Base-by-base conservation (phyloP, 2,888 invertebrate genomes). In the Cephonodes hylas region DNA sequence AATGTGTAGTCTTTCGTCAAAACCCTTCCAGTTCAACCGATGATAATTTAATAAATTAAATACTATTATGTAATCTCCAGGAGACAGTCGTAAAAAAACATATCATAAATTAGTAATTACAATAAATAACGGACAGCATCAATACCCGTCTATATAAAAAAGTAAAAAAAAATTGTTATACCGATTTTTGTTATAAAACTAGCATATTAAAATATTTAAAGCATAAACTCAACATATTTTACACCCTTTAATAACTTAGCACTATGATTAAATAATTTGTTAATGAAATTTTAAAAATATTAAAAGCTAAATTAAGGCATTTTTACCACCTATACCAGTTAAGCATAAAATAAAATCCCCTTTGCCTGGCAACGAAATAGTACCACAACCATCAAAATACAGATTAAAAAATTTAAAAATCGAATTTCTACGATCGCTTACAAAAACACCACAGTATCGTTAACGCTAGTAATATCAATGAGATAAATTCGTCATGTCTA, bases 401-500 rank as follows among this genome's bases (percentile, higher is more conserved):
- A 53, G 18, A 18, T 10, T 53, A 31, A 20, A 48, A 53, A 31
- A 15, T 10, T 18, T 10, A 4, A 31, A 31, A 48, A 31, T 38
- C 38, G 38, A 10, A 10, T 38, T n/a, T n/a, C 13, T 15, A 31
- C 27, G 31, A 53, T 18, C 53, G 53, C 31, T 27, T 46, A 63
- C 62, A 63, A 67, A 64, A 69, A 71, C 69, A 69, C 68, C 66
- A 65, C 66, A 67, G 38, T 58, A 59, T 48, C 44, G 45, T 60
- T 62, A 61, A 53, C 27, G 53, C 53, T 53, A 62, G 31, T 48
- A 59, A 38, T 53, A 31, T 53, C 53, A 80, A 70, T 78, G 76
- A 79, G 74, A 76, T 80, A 79, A 80, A 82, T 82, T 84, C 80
- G 76, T 79, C 70, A 69, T 58, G 66, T 75, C 81, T 83, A 83